Conservation (phyloP, 2,888 invertebrate genomes). For the Hedychridium roseum region DNA sequence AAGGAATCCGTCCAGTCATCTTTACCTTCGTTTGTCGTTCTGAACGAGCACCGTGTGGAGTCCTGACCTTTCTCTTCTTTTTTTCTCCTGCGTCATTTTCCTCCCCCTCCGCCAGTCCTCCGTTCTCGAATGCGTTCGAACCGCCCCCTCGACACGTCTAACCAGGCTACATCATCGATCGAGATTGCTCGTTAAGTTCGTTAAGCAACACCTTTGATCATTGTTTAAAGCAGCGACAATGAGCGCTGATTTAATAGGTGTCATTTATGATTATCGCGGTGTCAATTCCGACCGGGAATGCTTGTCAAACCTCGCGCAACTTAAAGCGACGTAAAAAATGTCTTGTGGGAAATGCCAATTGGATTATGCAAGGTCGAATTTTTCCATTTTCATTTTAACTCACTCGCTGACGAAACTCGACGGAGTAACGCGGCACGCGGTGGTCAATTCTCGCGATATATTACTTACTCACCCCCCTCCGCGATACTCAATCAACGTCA, state of each 20-base stretch:
- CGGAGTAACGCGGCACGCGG: too few species aligned
- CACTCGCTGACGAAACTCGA: constrained; percentile 8
- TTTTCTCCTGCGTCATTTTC: constrained; percentile 7
- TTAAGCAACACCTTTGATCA: constrained; percentile 7
- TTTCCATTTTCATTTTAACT: too few species aligned
- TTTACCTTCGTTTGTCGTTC: constrained; percentile 37
- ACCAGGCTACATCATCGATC: constrained; percentile 7
- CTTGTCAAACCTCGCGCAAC: too few species aligned
- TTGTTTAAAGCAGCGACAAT: too few species aligned
- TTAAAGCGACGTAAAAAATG: too few species aligned
- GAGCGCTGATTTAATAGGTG: too few species aligned
- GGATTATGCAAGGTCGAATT: too few species aligned
- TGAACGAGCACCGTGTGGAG: constrained; percentile 28
- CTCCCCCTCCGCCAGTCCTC: constrained; percentile 4
- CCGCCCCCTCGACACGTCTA: too few species aligned
- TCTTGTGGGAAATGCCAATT: too few species aligned
- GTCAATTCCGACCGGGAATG: too few species aligned
- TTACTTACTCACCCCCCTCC: constrained; percentile 26
- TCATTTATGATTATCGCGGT: too few species aligned
- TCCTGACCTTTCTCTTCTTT: constrained; percentile 24
- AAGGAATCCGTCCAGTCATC: constrained; percentile 48
- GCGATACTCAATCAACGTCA: constrained; percentile 31
- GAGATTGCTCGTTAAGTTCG: constrained; percentile 16
- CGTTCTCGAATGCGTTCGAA: constrained; percentile 10
- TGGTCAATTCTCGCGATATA: constrained; percentile 29